A percentile compares a stretch with the other conserved stretches of the same genome.
These are phyloP conservation scores for Penaeus indicus DNA, from an alignment of 1,140 invertebrate species.

Conservation along the genomic window DNA sequence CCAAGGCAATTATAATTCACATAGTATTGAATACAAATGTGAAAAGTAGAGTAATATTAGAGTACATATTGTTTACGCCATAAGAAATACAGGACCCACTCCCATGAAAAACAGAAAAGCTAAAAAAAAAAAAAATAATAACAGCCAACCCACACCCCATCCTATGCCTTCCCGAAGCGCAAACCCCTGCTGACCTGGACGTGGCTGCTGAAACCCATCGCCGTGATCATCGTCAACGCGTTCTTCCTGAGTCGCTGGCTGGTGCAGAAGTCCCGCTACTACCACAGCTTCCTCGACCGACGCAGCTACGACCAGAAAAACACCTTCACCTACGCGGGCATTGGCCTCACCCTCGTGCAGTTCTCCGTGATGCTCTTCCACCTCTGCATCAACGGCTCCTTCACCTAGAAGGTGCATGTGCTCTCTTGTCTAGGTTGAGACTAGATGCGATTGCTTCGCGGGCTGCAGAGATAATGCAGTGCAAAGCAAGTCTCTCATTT, in stretches of 20 bases:
- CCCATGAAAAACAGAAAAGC: too few relatives aligned
- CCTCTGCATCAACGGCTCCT: slow-evolving; percentile 54
- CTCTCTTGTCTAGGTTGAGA: too few relatives aligned
- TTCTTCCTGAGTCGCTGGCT: slow-evolving; percentile 62
- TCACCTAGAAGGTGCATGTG: slow-evolving; percentile 47
- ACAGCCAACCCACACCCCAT: too few relatives aligned
- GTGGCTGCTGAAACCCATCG: slow-evolving; percentile 61
- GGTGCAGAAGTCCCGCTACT: slow-evolving; percentile 49
- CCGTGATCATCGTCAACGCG: slow-evolving; percentile 46
- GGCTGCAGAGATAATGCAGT: too few relatives aligned
- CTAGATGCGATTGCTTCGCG: too few relatives aligned
- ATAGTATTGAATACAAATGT: too few relatives aligned
- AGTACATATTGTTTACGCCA: not conserved
- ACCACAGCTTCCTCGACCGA: slow-evolving; percentile 59
- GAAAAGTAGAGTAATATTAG: too few relatives aligned
- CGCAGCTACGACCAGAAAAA: slow-evolving; percentile 56
- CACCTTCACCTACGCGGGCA: slow-evolving; percentile 43
- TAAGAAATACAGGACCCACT: too few relatives aligned
- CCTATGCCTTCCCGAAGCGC: slow-evolving; percentile 17
- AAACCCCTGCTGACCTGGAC: slow-evolving; percentile 52
- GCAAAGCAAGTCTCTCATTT: too few relatives aligned
- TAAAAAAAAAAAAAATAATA: not conserved
- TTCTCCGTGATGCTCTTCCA: slow-evolving; percentile 50
- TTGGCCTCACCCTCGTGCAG: slow-evolving; percentile 36
- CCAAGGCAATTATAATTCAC: too few relatives aligned